These are phyloP conservation scores for Chiloscyllium punctatum DNA, from an alignment of 2,797 vertebrate species.

Conservation along the genomic window DNA sequence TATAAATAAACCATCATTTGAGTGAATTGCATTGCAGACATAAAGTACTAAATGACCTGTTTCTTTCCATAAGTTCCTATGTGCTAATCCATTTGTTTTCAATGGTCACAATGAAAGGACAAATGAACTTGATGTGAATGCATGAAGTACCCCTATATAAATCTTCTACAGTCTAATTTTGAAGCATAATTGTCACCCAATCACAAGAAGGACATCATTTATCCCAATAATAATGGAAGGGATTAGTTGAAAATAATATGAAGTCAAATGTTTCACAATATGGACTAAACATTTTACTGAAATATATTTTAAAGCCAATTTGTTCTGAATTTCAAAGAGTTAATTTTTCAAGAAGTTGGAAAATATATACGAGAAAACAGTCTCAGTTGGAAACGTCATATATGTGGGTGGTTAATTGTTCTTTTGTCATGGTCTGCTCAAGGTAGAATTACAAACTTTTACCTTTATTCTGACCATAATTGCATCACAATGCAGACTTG, in stretches of 20 bases:
- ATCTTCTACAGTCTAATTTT: not conserved
- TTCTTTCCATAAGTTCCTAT: too few relatives aligned
- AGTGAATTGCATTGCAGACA: too few relatives aligned
- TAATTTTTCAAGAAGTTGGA: slow-evolving; percentile 2
- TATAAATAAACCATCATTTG: too few relatives aligned
- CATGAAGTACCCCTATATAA: not conserved
- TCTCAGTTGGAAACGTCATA: not conserved
- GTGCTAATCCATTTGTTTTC: not conserved
- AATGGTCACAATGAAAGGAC: not conserved
- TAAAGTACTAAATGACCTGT: too few relatives aligned
- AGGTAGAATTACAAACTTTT: not conserved
- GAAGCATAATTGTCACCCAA: not conserved
- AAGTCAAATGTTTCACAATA: not conserved
- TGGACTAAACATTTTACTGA: not conserved
- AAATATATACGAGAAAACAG: not conserved
- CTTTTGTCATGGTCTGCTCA: not conserved
- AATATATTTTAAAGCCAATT: not conserved
- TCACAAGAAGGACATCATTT: not conserved
- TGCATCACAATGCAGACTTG: not conserved
- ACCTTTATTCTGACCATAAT: not conserved
- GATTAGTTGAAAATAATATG: not conserved
- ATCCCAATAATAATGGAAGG: not conserved
- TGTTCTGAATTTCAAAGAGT: not conserved
- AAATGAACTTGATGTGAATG: not conserved
- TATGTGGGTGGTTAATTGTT: not conserved